Base-by-base conservation (phyloP, 2,797 vertebrate species). In the Pseudocheirus occidentalis region DNA sequence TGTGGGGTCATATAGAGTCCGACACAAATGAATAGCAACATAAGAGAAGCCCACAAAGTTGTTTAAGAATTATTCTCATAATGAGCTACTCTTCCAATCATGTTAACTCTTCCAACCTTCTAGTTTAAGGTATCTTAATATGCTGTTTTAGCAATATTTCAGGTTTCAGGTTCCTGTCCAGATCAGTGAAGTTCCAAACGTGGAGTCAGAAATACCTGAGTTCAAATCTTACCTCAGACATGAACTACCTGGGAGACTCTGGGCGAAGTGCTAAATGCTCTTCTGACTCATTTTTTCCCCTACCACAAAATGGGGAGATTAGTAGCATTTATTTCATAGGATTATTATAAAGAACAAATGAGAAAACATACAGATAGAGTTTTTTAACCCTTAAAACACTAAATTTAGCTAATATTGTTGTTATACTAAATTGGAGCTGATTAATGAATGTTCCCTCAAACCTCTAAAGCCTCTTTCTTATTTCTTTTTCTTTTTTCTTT, bases 1-100 rank as follows among this genome's bases (percentile, higher is more conserved):
- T 5, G 40, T 34, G 59, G 31, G 1, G 31, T n/a, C 34, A n/a
- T 5, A 10, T 16, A 34, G 12, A 66, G 13, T n/a, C 3, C 0
- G 31, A 62, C 31, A 14, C 21, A 1, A 73, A n/a, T n/a, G n/a
- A 40, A 73, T 5, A 66, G 13, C 2, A 31, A 34, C 10, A 31
- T 34, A 34, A 62, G 2, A 34, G 59, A 62, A 73, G 34, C 16
- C 34, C 14, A 73, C 13, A 40, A 66, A 66, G 62, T 40, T 34
- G 3, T n/a, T 73, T 18, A n/a, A 73, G 62, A 73, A 73, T 58
- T 29, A 66, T n/a, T 66, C 62, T 73, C 62, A 40, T 40, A 16
- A 73, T 40, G 62, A 73, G 16, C 14, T 7, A 73, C 4, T 73
- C 31, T 66, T 66, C 34, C 34, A 73, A 73, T 73, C 59, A 66